Evolutionary conservation across 2,113 vertebrate species (phyloP), one percentile per base, ranked within the genome.

Genomic region (Oriolus oriolus): DNA sequence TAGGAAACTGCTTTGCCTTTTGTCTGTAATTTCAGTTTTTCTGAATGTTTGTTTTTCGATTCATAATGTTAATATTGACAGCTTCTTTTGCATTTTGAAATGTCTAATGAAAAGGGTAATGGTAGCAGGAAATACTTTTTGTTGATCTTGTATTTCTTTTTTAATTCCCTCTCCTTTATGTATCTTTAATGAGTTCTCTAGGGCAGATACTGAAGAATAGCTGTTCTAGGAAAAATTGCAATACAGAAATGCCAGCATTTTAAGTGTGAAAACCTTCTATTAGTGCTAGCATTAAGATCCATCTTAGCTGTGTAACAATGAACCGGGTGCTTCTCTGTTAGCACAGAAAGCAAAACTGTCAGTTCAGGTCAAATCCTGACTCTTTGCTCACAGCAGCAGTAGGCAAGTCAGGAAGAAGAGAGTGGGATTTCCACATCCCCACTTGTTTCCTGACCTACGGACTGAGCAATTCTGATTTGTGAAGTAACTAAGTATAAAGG

Each of bases 21-120:
- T 90, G 45, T 94, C 90, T 96, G 56, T 71, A 89, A 78, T 94
- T 95, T 92, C 90, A 80, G 45, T 49, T 88, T 84, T 93, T 88
- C 52, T 93, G n/a, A 88, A 52, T 90, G 93, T 93, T 94, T 95
- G 47, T 3, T 93, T 94, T 81, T 81, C 6, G 28, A 94, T 88
- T 89, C 69, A 49, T 74, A 78, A 93, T 80, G 33, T 52, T 94
- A 92, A 93, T 90, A 93, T 93, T 96, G 87, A 81, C 39, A 82
- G n/a, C 71, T 60, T 81, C 79, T 79, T 89, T 84, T 89, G 49
- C 41, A 33, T 77, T 89, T 95, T 65, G 65, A 83, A 84, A 81
- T 90, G 52, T 49, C 20, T 76, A 69, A 73, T 96, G 47, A 84
- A 64, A 81, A 27, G 9, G 39, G n/a, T 85, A 93, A 88, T 66